phyloP scores from a whole-genome alignment of 2,113 vertebrate species.

The Zootoca vivipara region DNA sequence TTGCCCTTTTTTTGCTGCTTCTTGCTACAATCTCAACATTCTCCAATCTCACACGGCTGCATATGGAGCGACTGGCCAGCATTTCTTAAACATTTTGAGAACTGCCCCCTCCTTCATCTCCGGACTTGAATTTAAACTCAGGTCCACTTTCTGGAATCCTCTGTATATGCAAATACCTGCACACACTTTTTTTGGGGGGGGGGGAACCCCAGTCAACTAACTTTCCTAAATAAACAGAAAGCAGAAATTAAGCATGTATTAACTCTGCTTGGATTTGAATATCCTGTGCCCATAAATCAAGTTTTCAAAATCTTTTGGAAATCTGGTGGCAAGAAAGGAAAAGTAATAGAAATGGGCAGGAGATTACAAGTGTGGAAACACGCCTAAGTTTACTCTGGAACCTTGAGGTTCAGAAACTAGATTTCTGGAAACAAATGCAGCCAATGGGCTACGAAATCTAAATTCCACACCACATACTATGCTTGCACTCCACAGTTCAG shows the following conservation, averaged over 20 bases:
- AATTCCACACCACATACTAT: background rate
- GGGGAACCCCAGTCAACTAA: too few relatives aligned
- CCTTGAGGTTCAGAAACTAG: background rate
- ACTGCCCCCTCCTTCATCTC: too few relatives aligned
- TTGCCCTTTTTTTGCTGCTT: background rate
- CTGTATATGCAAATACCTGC: background rate
- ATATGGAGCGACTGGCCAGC: background rate
- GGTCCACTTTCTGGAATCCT: background rate
- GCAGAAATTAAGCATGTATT: background rate
- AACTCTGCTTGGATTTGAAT: background rate
- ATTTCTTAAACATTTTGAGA: background rate
- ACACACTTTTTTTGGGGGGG: background rate
- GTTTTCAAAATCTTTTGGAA: background rate
- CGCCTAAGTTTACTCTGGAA: background rate
- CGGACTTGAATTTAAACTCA: too few relatives aligned
- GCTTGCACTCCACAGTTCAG: background rate
- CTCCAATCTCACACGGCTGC: background rate
- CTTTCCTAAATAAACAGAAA: background rate
- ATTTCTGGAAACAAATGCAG: too few relatives aligned
- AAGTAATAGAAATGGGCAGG: background rate
- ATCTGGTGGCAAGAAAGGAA: background rate
- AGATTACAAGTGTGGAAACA: too few relatives aligned
- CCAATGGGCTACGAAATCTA: background rate
- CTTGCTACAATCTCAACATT: too few relatives aligned
- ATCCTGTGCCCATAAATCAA: background rate